Evolutionary conservation across 2,113 vertebrate genomes (phyloP), one percentile per base, ranked within the genome.

Genomic region (Takifugu bimaculatus): DNA sequence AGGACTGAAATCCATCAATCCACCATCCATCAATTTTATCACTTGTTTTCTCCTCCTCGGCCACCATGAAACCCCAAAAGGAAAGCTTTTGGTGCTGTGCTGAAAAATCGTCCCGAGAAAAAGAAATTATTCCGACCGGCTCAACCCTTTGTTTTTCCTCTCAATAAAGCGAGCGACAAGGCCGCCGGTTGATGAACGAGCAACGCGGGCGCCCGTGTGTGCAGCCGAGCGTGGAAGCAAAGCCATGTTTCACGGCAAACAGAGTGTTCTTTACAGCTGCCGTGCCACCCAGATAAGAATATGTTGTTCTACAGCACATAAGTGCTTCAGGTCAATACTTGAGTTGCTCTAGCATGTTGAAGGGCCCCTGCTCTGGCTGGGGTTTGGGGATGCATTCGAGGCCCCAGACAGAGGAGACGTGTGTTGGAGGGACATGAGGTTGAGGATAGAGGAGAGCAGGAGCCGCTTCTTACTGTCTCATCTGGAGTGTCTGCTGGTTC

Each of bases 141-240:
- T 95, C 93, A 96, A 94, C 89, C 94, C 94, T 96, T 94, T 97
- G 95, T 96, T 96, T 96, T 97, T 92, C 92, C 94, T 94, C 94
- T 97, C 95, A 95, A 96, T 96, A 97, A 98, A 96, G 93, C 92
- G 87, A 93, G 92, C 89, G 92, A 95, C 94, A 94, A 91, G 90
- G 90, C 92, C 85, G 87, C 89, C 82, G 87, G 68, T 78, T 98
- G 96, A 98, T 97, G 87, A 94, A 98, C 93, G 93, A 90, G 91
- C 92, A 88, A 92, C 91, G 76, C 67, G 92, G 90, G 93, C 88
- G 91, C 88, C 88, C 9, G 67, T 86, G 88, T 87, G 80, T 72
- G 90, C 90, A 90, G 92, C 91, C 85, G 86, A 87, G 91, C 93
- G 93, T 93, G 94, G 94, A 94, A 94, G 93, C 93, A 95, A 93